Evolutionary conservation across 1,140 invertebrate genomes (phyloP), one percentile per base, ranked within the genome.

Genomic region (Drosophila burlai): DNA sequence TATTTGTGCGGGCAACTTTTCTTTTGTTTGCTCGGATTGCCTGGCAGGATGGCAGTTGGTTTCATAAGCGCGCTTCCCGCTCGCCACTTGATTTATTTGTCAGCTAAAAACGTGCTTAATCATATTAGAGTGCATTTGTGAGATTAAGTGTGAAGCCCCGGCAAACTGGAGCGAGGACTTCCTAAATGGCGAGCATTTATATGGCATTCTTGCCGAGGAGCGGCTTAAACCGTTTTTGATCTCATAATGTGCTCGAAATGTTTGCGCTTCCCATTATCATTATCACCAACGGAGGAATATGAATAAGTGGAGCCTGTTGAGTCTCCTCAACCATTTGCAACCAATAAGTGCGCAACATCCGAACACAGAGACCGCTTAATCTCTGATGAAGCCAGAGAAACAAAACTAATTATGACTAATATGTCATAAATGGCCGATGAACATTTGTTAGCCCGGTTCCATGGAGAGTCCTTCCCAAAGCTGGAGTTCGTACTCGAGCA

Each of bases 71-170:
- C 59, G 75, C 38, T 73, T 72, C 45, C 55, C 67, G 43, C 81
- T 76, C 80, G 77, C 61, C 77, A 89, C 68, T 89, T 87, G 83
- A 87, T 87, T 87, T 87, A 87, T 87, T 87, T 87, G 81, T 66
- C 72, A 87, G 83, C 83, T 87, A 89, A 87, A 87, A 87, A 87
- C 84, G 83, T 87, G 83, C 83, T 87, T 87, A 89, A 87, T 87
- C 83, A 87, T 87, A 89, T 87, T 89, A 87, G 84, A 87, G 84
- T 89, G 84, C 84, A 89, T 87, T 87, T 89, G 72, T 87, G 80
- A 89, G 83, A 87, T 87, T 87, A 89, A 89, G 76, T 80, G 64
- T 77, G 57, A 83, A 86, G 46, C 69, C 55, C 54, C 54, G 54
- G 46, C 47, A 52, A 78, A 52, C 45, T 49, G 65, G 21, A 21